phyloP scores from a whole-genome alignment of 2,888 invertebrate genomes.

The Pecten maximus region DNA sequence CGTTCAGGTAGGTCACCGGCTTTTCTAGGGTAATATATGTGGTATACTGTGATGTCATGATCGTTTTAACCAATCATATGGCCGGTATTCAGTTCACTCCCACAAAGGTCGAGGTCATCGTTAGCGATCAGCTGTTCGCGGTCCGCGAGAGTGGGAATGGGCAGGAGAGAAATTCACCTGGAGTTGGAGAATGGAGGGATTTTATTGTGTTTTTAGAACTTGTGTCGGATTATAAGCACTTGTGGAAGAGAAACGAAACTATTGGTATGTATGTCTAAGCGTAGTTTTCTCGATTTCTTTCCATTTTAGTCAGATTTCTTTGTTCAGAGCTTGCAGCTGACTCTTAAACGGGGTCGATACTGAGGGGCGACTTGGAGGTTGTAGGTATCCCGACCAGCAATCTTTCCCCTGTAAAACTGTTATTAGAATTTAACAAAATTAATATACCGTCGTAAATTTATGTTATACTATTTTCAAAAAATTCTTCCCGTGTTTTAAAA shows the following conservation, averaged over 20 bases:
- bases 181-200: constrained; percentile 37
- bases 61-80: constrained; percentile 47
- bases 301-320: background rate
- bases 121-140: constrained; percentile 47
- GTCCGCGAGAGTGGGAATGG: constrained; percentile 39
- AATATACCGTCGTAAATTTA: background rate
- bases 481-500: background rate
- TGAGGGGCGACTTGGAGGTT: background rate
- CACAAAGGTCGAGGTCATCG: constrained; percentile 45
- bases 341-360: constrained; percentile 7
- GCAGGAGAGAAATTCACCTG: constrained; percentile 31
- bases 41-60: constrained; percentile 42
- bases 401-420: background rate
- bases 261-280: background rate
- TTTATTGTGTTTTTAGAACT: constrained; percentile 1
- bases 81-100: constrained; percentile 46
- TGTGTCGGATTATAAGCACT: background rate
- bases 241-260: background rate
- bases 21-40: constrained; percentile 50
- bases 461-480: background rate
- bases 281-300: background rate
- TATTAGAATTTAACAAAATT: background rate
- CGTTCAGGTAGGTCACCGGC: constrained; percentile 24
- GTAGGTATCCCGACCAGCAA: background rate
- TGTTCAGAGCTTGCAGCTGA: background rate